Evolutionary conservation across 2,888 invertebrate species (phyloP).

Genomic region (Zygothrica quintamaculata): DNA sequence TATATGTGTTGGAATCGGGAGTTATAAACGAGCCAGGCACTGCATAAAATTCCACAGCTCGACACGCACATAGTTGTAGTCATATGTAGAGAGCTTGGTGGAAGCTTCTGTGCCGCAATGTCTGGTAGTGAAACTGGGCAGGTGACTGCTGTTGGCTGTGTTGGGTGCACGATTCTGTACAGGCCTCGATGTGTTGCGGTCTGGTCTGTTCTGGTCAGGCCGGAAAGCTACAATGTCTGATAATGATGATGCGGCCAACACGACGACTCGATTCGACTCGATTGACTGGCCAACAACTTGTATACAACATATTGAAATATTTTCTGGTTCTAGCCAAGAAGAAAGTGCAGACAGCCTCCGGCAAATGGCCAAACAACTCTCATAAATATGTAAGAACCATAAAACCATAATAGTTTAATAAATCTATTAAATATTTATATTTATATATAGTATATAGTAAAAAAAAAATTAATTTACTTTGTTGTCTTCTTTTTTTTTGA

Average conservation of each 20-base stretch:
- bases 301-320: conserved; percentile 38
- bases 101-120: conserved; percentile 73
- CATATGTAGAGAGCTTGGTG: conserved; percentile 30
- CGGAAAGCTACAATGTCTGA: conserved; percentile 69
- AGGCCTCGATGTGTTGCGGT: conserved; percentile 5
- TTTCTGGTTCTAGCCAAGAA: conserved; percentile 52
- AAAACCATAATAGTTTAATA: conserved; percentile 5
- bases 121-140: conserved; percentile 55
- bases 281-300: conserved; percentile 60
- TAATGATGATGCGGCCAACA: conserved; percentile 26
- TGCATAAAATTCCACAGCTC: conserved; percentile 75
- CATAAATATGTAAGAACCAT: conserved; percentile 20
- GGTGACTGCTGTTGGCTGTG: conserved; percentile 46
- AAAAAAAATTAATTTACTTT: conserved; percentile 41
- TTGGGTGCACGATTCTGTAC: conserved; percentile 49
- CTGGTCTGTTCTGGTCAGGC: conserved; percentile 22
- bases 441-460: conserved; percentile 11
- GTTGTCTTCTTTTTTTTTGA: conserved; percentile 20
- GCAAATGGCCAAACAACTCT: conserved; percentile 10
- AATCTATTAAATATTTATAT: conserved; percentile 7
- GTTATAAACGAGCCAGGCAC: conserved; percentile 68
- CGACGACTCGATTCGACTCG: conserved; percentile 51
- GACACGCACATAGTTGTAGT: conserved; percentile 61
- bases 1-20: conserved; percentile 50
- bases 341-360: conserved; percentile 48